Evolutionary conservation across 2,888 invertebrate genomes (phyloP).

Genomic region (Melangyna quadrimaculata): DNA sequence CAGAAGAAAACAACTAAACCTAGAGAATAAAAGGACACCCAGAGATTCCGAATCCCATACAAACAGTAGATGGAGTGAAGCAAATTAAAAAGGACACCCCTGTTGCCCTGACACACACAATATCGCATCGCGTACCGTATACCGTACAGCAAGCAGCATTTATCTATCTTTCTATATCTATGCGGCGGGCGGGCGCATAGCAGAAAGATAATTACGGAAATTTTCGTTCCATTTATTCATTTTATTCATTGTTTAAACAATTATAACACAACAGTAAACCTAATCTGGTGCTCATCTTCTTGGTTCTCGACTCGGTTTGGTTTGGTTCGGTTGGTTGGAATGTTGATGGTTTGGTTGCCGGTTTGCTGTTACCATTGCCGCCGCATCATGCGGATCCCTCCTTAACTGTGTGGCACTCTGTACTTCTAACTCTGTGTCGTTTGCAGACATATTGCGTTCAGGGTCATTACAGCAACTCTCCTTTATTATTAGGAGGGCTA

Average conservation of each 20-base stretch:
- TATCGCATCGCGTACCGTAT: too few relatives aligned
- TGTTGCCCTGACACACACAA: conserved; percentile 18
- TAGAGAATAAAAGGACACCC: conserved; percentile 54
- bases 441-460: conserved; percentile 69
- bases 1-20: conserved; percentile 8
- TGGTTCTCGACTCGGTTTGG: too few relatives aligned
- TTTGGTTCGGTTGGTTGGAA: conserved; percentile 46
- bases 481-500: conserved; percentile 47
- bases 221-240: conserved; percentile 71
- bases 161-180: conserved; percentile 18
- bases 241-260: conserved; percentile 72
- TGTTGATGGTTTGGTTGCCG: conserved; percentile 28
- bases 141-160: conserved; percentile 5
- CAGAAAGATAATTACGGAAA: conserved; percentile 68
- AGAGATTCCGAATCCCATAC: conserved; percentile 39
- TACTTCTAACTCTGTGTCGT: conserved; percentile 54
- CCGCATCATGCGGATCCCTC: conserved; percentile 55
- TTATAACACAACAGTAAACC: conserved; percentile 72
- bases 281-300: conserved; percentile 69
- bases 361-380: conserved; percentile 45
- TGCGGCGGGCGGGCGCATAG: too few relatives aligned
- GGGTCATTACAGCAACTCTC: conserved; percentile 64
- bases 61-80: conserved; percentile 64
- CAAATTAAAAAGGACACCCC: conserved; percentile 65
- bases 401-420: conserved; percentile 37